Evolutionary conservation across 1,140 invertebrate species (phyloP).

Genomic region (Zaprionus tsacasi): DNA sequence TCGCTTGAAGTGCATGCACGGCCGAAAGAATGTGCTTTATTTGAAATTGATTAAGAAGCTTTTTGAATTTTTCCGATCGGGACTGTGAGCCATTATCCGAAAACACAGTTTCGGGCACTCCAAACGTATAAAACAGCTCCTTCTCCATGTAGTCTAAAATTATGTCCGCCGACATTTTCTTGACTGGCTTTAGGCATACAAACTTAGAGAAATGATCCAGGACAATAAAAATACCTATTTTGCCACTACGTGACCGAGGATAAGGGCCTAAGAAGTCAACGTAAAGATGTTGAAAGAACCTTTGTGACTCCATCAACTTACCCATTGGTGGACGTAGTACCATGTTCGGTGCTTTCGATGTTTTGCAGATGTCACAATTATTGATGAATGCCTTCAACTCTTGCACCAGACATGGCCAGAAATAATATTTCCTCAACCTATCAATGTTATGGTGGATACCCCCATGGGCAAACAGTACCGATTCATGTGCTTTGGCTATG

Average conservation of each 20-base stretch:
- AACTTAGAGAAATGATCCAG: conserved; percentile 39
- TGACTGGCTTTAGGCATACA: conserved; percentile 34
- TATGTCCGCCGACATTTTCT: background rate
- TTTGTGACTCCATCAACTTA: background rate
- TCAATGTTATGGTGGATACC: background rate
- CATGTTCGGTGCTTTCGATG: conserved; percentile 19
- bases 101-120: conserved; percentile 32
- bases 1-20: conserved; percentile 38
- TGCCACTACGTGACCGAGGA: conserved; percentile 28
- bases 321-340: conserved; percentile 25
- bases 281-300: conserved; percentile 39
- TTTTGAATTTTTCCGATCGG: conserved; percentile 7
- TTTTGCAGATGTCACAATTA: conserved; percentile 19
- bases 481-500: background rate
- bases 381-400: conserved; percentile 16
- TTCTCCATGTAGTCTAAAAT: conserved; percentile 13
- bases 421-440: conserved; percentile 5
- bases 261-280: conserved; percentile 39
- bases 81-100: background rate
- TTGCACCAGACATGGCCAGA: conserved; percentile 22
- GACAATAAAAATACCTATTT: conserved; percentile 33
- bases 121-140: conserved; percentile 39
- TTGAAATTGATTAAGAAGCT: conserved; percentile 11
- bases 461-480: background rate
- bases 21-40: conserved; percentile 18